Conservation (phyloP, 1,140 invertebrate genomes). For the Lysiphlebus fabarum region DNA sequence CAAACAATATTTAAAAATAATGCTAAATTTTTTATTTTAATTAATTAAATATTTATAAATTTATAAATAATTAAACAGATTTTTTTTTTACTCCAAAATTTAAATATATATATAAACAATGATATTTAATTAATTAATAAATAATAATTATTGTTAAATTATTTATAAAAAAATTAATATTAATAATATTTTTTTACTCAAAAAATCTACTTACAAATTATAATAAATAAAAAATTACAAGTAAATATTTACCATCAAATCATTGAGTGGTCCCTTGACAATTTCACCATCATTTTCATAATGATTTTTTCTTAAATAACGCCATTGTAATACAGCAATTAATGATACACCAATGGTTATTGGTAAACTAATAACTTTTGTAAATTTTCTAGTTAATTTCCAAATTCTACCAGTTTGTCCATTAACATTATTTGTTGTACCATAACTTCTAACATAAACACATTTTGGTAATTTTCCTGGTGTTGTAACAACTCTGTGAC, state of each 20-base stretch:
- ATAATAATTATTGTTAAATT: neutral
- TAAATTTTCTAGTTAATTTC: constrained; percentile 25
- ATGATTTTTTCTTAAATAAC: constrained; percentile 43
- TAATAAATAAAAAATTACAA: neutral
- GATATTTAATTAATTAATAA: no score
- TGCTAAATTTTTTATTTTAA: no score
- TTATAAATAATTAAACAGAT: no score
- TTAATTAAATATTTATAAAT: no score
- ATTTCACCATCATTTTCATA: constrained; percentile 24
- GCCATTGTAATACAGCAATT: constrained; percentile 54
- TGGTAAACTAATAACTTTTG: constrained; percentile 30
- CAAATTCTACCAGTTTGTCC: constrained; percentile 19
- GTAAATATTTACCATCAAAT: constrained; percentile 37
- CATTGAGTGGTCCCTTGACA: constrained; percentile 33
- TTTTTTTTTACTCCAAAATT: no score
- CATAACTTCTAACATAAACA: constrained; percentile 15
- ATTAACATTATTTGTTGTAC: constrained; percentile 9
- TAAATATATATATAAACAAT: no score
- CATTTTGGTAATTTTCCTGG: constrained; percentile 2
- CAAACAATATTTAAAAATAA: no score
- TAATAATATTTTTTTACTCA: no score
- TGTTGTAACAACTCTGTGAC: neutral
- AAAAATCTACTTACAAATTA: constrained; percentile 32
- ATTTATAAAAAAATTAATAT: neutral
- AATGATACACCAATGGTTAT: constrained; percentile 50